phyloP scores from a whole-genome alignment of 2,113 vertebrate species.

The Heteronetta atricapilla region DNA sequence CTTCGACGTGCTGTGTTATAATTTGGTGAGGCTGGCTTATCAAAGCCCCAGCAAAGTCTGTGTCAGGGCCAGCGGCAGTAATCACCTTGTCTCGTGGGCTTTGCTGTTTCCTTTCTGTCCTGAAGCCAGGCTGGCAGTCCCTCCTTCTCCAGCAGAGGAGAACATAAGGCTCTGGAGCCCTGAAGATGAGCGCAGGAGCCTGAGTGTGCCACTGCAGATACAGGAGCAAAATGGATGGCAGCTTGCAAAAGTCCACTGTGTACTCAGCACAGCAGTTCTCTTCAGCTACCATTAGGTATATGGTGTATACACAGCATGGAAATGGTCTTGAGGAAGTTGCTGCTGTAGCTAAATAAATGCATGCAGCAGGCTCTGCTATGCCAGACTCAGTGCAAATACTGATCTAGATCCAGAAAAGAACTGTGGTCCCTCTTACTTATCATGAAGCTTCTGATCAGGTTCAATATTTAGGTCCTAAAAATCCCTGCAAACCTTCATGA shows the following conservation, averaged over 20 bases:
- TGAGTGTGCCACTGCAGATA: accelerated
- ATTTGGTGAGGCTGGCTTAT: background rate
- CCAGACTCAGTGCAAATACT: background rate
- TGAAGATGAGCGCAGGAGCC: accelerated
- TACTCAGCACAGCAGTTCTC: background rate
- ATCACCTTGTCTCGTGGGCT: background rate
- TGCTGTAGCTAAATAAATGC: background rate
- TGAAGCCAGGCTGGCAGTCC: background rate
- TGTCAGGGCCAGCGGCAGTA: background rate
- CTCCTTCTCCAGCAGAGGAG: background rate
- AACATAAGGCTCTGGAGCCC: background rate
- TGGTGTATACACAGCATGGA: accelerated
- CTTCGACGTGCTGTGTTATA: background rate
- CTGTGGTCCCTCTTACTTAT: background rate
- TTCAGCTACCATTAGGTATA: background rate
- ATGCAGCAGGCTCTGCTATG: background rate
- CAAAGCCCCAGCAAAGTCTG: background rate
- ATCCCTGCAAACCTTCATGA: background rate
- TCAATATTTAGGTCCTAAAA: background rate
- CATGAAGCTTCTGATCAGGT: background rate
- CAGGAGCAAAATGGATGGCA: background rate
- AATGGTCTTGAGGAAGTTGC: background rate
- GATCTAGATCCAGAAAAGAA: background rate
- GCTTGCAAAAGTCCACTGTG: background rate
- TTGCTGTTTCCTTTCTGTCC: background rate